A percentile compares a stretch with the other conserved stretches of the same genome.
phyloP scores from a whole-genome alignment of 2,797 vertebrate species.

The Buceros bicornis region DNA sequence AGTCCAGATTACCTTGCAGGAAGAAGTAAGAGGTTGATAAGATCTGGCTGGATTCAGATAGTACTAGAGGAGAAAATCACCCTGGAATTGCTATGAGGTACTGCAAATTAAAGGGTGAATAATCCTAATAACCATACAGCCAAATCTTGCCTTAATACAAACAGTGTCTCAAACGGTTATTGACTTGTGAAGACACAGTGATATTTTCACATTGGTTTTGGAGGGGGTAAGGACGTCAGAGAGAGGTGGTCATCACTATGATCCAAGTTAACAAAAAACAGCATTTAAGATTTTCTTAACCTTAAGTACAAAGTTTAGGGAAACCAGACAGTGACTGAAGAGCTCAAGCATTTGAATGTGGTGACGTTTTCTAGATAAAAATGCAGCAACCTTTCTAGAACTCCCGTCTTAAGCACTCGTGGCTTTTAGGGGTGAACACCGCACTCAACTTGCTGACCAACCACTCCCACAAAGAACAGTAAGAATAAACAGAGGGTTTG shows the following conservation, averaged over 20 bases:
- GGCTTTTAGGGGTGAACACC: slow-evolving; percentile 1
- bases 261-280: slow-evolving; percentile 38
- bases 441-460: not conserved
- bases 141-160: not conserved
- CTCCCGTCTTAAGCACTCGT: not conserved
- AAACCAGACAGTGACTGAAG: slow-evolving; percentile 25
- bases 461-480: not conserved
- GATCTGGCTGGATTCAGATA: not conserved
- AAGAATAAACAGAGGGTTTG: slow-evolving; percentile 2
- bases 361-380: not conserved
- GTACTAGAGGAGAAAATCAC: not conserved
- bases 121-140: not conserved
- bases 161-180: not conserved
- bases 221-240: not conserved
- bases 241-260: not conserved
- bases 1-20: not conserved
- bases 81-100: not conserved
- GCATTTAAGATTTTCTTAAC: slow-evolving; percentile 45
- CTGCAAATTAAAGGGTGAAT: not conserved
- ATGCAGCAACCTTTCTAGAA: not conserved
- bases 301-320: not conserved
- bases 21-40: not conserved
- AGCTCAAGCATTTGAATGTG: not conserved
- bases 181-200: slow-evolving; percentile 15
- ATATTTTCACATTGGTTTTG: slow-evolving; percentile 34